These are phyloP conservation scores for human (Homo sapiens) DNA, from an alignment of 2,113 vertebrate species.

Conservation along the genomic window DNA sequence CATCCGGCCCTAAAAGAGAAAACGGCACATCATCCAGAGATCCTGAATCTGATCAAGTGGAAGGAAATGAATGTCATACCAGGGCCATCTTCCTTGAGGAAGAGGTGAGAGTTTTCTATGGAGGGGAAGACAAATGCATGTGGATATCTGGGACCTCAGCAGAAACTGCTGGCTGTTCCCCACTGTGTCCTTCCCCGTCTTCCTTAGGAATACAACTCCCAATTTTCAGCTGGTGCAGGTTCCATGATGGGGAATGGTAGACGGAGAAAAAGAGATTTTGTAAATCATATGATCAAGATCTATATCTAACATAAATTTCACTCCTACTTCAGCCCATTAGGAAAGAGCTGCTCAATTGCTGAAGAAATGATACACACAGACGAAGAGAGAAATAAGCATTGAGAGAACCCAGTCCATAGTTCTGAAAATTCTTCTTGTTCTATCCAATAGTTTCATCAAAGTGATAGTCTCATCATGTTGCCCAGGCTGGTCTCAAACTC, in stretches of 20 bases:
- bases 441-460: too few relatives aligned
- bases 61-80: too few relatives aligned
- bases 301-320: not conserved
- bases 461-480: too few relatives aligned
- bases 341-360: not conserved
- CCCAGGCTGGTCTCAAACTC: too few relatives aligned
- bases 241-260: fast-evolving
- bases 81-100: not conserved
- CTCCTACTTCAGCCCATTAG: not conserved
- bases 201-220: not conserved
- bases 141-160: too few relatives aligned
- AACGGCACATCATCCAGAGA: not conserved
- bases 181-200: too few relatives aligned
- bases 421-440: not conserved
- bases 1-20: not conserved
- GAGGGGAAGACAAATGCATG: not conserved
- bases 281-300: not conserved
- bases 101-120: fast-evolving
- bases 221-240: not conserved
- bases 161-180: not conserved
- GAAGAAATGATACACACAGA: not conserved
- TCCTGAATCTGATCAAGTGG: not conserved
- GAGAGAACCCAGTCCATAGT: too few relatives aligned
- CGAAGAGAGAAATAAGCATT: not conserved
- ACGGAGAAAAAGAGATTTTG: not conserved